Evolutionary conservation across 2,113 vertebrate species (phyloP).

Genomic region (Anarhynchus alexandrinus): DNA sequence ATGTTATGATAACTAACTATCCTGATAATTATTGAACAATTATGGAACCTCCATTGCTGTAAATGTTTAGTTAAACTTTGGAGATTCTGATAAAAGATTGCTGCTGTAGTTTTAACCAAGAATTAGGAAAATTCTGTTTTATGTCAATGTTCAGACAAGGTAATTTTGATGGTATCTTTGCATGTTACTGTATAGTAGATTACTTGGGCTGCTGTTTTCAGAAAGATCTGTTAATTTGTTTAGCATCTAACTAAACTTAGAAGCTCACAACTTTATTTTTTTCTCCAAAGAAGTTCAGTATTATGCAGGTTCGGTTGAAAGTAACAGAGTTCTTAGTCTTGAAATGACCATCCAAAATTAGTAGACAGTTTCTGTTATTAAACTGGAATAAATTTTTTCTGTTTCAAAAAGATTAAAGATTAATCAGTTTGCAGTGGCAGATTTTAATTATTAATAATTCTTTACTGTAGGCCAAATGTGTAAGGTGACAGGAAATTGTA

Average conservation of each 20-base stretch:
- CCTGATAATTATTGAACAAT: neutral
- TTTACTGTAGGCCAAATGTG: neutral
- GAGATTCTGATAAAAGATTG: neutral
- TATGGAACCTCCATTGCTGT: neutral
- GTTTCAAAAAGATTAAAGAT: neutral
- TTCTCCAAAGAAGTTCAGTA: neutral
- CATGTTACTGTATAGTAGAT: neutral
- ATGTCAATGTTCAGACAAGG: neutral
- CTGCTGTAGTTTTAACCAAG: neutral
- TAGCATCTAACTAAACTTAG: neutral
- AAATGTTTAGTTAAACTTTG: neutral
- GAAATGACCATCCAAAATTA: neutral
- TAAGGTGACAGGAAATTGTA: neutral
- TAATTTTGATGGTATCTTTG: neutral
- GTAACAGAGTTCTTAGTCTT: neutral
- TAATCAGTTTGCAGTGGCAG: neutral
- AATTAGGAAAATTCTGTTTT: neutral
- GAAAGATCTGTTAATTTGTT: neutral
- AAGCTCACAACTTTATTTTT: neutral
- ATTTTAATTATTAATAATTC: conserved; percentile 4
- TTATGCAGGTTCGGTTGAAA: neutral
- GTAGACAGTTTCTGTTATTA: neutral
- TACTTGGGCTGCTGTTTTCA: neutral
- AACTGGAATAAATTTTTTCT: neutral
- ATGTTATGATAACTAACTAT: neutral